Evolutionary conservation across 92 coral and sea anemone genomes (phyloP).

Genomic region (Chrysogorgia sp.): DNA sequence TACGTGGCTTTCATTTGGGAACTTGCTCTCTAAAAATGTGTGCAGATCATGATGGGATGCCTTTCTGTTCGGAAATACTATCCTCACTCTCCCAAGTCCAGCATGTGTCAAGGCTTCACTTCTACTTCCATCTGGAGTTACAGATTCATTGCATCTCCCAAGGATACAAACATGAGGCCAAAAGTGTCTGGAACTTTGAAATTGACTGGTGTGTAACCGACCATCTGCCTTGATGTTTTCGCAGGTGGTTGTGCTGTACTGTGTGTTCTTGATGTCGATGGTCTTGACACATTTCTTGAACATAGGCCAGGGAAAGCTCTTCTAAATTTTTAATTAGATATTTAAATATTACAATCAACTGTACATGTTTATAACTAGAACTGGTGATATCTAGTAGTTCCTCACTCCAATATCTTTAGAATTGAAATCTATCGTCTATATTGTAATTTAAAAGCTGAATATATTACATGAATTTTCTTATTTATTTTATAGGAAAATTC

Average conservation of each 20-base stretch:
- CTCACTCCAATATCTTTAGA: too few relatives aligned
- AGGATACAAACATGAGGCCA: constrained; percentile 38
- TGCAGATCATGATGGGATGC: constrained; percentile 22
- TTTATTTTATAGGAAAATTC: too few relatives aligned
- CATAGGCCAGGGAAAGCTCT: constrained; percentile 65
- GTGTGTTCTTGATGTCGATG: constrained; percentile 18
- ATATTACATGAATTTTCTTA: too few relatives aligned
- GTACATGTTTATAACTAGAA: too few relatives aligned
- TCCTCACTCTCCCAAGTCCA: constrained; percentile 33
- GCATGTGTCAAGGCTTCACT: constrained; percentile 39
- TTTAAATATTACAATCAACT: too few relatives aligned
- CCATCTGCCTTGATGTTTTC: constrained; percentile 18
- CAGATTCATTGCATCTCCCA: constrained; percentile 29
- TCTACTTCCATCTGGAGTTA: constrained; percentile 41
- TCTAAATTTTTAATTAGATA: constrained; percentile 32
- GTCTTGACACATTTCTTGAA: constrained; percentile 60
- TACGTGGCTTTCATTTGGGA: constrained; percentile 38
- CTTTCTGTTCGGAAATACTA: constrained; percentile 33
- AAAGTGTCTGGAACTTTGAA: constrained; percentile 47
- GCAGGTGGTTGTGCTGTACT: constrained; percentile 15
- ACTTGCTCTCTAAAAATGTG: constrained; percentile 40
- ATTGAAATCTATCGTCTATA: too few relatives aligned
- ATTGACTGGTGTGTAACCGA: constrained; percentile 29
- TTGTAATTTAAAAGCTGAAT: too few relatives aligned
- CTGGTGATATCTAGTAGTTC: too few relatives aligned